Evolutionary conservation across 2,113 vertebrate species (phyloP), one percentile per base, ranked within the genome.

Genomic region (Orycteropus afer): DNA sequence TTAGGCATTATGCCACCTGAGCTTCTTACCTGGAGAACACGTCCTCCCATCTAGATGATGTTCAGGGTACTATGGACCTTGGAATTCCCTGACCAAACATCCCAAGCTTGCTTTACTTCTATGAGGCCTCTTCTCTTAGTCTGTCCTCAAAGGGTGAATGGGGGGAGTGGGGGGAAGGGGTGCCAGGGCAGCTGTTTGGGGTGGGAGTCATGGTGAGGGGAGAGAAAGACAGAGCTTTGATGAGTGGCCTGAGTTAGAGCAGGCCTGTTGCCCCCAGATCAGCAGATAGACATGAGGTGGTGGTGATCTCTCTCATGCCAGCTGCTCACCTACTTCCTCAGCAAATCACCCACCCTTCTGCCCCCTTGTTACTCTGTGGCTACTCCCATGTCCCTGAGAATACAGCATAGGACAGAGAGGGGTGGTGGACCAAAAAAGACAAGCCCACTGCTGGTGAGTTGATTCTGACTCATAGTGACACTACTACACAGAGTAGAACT

Each of bases 251-350:
- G 42, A 57, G 18, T 47, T 40, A 51, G n/a, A 47, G 40, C 10
- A 47, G 51, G 37, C 25, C 49, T 3, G 49, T 27, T 63, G 37
- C 42, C 11, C 7, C 22, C 40, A 67, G 49, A 71, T 18, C 57
- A 20, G 59, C 2, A 5, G 23, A 27, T 0, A 27, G 71, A 11
- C 3, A 0, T 0, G 7, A 12, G 10, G 37, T 22, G 32, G 7
- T 0, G 0, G 2, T 10, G 73, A 4, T 0, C 0, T 40, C 34
- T 82, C 55, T 67, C 42, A 0, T 0, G 8, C 34, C 69, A 29
- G 23, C 59, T 5, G 40, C 69, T 82, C 59, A 17, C 13, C n/a
- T 1, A 0, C 18, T 47, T 15, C 3, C 42, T 79, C 5, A 5
- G n/a, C 22, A 22, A 79, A 18, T 3, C 1, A 59, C 47, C 12